phyloP scores from a whole-genome alignment of 2,113 vertebrate genomes.

The Myiopsitta monachus region DNA sequence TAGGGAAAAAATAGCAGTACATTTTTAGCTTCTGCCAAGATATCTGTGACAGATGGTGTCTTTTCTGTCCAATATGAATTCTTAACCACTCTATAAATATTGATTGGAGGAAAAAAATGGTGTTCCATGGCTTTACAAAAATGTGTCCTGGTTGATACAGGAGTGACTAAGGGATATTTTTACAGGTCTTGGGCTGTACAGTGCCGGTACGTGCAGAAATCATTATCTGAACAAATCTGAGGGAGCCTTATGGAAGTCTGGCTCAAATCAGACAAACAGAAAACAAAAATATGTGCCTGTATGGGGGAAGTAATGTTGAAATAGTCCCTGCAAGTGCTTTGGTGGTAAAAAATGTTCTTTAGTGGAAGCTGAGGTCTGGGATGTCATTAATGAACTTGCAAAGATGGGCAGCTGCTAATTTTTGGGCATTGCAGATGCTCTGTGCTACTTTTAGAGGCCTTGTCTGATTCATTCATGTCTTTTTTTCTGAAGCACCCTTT shows the following conservation, averaged over 20 bases:
- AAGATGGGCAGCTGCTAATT: not conserved
- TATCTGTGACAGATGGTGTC: not conserved
- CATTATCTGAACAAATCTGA: not conserved
- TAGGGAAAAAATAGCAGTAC: not conserved
- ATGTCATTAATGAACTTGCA: not conserved
- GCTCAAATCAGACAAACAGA: not conserved
- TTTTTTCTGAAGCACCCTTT: not conserved
- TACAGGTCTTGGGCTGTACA: not conserved
- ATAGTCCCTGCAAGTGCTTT: not conserved
- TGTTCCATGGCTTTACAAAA: not conserved
- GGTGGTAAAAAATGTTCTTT: not conserved
- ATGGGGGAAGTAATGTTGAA: not conserved
- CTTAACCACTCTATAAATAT: not conserved
- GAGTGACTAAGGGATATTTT: not conserved
- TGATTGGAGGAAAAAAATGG: not conserved
- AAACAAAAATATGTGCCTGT: not conserved
- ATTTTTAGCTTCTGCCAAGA: not conserved
- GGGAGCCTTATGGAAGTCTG: not conserved
- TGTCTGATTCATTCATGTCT: not conserved
- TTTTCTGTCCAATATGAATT: not conserved
- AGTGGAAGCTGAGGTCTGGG: not conserved
- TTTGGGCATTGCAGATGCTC: not conserved
- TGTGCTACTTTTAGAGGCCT: not conserved
- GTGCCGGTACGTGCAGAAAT: not conserved
- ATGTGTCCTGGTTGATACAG: not conserved